Evolutionary conservation across 2,113 vertebrate species (phyloP), one percentile per base, ranked within the genome.

Genomic region (Vanacampus margaritifer): DNA sequence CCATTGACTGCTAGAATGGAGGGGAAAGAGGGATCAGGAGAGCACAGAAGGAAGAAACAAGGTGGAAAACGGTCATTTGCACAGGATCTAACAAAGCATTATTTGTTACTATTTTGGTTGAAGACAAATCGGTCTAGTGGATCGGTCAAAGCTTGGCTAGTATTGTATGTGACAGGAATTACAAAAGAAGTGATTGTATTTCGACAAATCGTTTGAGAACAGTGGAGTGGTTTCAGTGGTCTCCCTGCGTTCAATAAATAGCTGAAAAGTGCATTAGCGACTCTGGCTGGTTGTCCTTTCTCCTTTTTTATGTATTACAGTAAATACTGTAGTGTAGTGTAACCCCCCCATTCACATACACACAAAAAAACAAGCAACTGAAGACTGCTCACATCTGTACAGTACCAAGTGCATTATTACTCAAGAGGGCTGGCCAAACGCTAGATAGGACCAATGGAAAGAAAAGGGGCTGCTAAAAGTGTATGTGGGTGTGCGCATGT

Each of bases 321-420:
- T 41, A 41, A 41, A 41, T 39, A 39, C 10, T 12, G 3, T 41
- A 41, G 10, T 41, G 10, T 41, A 32, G 28, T 32, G 28, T 32
- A 32, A 32, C n/a, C n/a, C n/a, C n/a, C n/a, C n/a, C n/a, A n/a
- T n/a, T n/a, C n/a, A n/a, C n/a, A n/a, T n/a, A n/a, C n/a, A n/a
- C n/a, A n/a, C n/a, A n/a, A n/a, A n/a, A n/a, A n/a, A n/a, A n/a
- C n/a, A n/a, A n/a, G n/a, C n/a, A n/a, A n/a, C n/a, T 57, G 54
- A 35, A 63, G 41, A 75, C 53, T 70, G 64, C 65, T 74, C 39
- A 68, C 59, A 71, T 46, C 58, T 79, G 66, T 35, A 66, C 54
- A 26, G 37, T 28, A 51, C 53, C 56, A 26, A 59, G 61, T 64
- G 35, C 13, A 54, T 67, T 65, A 28, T 79, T 68, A 79, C 68